Percentiles rank a stretch among this genome's conserved stretches.
These are phyloP conservation scores for Lasioglossum morio DNA, from an alignment of 2,888 invertebrate species.

Conservation along the genomic window DNA sequence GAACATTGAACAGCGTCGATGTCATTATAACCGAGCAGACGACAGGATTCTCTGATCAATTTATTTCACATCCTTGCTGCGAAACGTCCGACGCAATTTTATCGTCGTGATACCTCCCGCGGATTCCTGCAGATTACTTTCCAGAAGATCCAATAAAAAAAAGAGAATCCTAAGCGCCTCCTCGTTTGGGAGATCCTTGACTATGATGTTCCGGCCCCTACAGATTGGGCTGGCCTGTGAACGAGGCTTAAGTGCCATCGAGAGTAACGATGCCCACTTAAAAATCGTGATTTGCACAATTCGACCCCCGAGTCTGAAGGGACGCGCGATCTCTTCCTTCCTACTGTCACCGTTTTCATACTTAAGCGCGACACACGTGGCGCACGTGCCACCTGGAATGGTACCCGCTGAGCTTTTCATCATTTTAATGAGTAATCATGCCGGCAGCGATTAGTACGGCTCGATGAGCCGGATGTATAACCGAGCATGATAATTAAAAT, in stretches of 20 bases:
- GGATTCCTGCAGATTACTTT: slow-evolving; percentile 42
- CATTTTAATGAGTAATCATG: slow-evolving; percentile 30
- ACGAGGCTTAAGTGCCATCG: slow-evolving; percentile 58
- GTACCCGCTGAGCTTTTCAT: not conserved
- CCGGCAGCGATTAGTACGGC: not conserved
- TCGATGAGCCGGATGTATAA: not conserved
- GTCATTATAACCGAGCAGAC: slow-evolving; percentile 77
- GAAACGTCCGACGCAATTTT: slow-evolving; percentile 71
- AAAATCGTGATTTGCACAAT: slow-evolving; percentile 75
- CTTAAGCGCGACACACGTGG: slow-evolving; percentile 37
- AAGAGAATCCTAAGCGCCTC: not conserved
- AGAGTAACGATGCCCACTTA: slow-evolving; percentile 69
- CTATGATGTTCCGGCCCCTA: slow-evolving; percentile 23
- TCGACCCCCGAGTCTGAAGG: slow-evolving; percentile 38
- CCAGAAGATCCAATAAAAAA: slow-evolving; percentile 55
- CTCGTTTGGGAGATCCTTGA: slow-evolving; percentile 30
- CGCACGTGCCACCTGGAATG: slow-evolving; percentile 28
- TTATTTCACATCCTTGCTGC: slow-evolving; percentile 74
- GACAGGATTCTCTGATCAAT: slow-evolving; percentile 78
- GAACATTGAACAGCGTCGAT: slow-evolving; percentile 59
- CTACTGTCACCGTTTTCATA: slow-evolving; percentile 56
- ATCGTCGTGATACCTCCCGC: slow-evolving; percentile 73
- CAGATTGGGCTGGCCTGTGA: slow-evolving; percentile 27
- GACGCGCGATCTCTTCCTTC: slow-evolving; percentile 61
- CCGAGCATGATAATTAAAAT: not conserved